Percentiles rank a stretch among this genome's conserved stretches.
Conservation (phyloP, 2,888 invertebrate species). For the Eupithecia tripunctaria region DNA sequence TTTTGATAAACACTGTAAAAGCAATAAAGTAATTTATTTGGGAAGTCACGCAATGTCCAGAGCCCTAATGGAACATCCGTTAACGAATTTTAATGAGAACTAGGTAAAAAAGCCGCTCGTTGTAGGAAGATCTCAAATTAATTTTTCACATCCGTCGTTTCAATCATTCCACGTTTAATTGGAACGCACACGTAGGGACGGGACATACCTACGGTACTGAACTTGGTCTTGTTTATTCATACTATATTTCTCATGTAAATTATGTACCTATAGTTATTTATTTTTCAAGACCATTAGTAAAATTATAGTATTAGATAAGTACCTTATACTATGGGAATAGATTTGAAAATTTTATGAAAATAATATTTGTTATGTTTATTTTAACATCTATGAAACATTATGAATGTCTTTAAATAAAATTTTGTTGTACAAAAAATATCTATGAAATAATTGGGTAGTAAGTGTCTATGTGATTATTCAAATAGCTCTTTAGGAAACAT, state of each 20-base stretch:
- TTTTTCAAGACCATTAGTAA: not conserved
- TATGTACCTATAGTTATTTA: not conserved
- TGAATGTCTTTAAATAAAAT: too few species aligned
- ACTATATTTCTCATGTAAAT: not conserved
- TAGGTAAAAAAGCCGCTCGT: slow-evolving; percentile 32
- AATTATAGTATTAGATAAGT: not conserved
- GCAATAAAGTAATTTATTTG: slow-evolving; percentile 36
- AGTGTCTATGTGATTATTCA: not conserved
- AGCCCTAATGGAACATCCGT: slow-evolving; percentile 28
- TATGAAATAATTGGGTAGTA: not conserved
- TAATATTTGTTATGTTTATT: not conserved
- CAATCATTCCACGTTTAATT: slow-evolving; percentile 64
- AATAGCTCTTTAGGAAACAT: not conserved
- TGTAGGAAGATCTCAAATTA: slow-evolving; percentile 46
- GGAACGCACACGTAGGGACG: slow-evolving; percentile 51
- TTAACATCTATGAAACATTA: not conserved
- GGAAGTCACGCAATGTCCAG: slow-evolving; percentile 24
- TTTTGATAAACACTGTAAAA: slow-evolving; percentile 11
- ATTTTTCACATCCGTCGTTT: slow-evolving; percentile 59
- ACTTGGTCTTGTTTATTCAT: slow-evolving; percentile 16
- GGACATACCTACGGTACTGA: slow-evolving; percentile 10
- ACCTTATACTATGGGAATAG: not conserved
- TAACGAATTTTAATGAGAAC: slow-evolving; percentile 40
- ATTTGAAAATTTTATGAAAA: not conserved
- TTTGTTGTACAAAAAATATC: too few species aligned